These are phyloP conservation scores for Lophius americanus DNA, from an alignment of 2,797 vertebrate species.

Conservation along the genomic window DNA sequence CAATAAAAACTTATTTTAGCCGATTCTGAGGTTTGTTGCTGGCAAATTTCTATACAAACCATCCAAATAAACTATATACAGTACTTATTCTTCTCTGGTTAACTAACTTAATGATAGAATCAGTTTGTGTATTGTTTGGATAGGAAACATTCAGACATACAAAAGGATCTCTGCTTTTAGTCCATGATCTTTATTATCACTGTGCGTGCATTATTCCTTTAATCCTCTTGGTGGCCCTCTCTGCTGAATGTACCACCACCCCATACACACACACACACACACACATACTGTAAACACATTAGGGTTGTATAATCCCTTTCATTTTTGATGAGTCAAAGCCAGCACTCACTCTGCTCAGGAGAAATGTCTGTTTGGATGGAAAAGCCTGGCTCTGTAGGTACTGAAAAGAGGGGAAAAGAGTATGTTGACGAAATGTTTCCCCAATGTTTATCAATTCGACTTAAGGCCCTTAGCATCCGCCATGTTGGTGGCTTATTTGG, in stretches of 20 bases:
- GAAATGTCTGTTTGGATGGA: conserved; percentile 37
- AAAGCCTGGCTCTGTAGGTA: background rate
- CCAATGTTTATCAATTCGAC: conserved; percentile 47
- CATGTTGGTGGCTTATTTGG: conserved; percentile 30
- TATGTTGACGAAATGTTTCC: conserved; percentile 25
- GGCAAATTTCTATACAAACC: too few relatives aligned
- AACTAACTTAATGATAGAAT: too few relatives aligned
- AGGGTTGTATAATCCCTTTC: conserved; percentile 36
- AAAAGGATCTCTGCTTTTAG: too few relatives aligned
- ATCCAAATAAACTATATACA: too few relatives aligned
- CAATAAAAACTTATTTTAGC: too few relatives aligned
- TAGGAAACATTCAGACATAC: too few relatives aligned
- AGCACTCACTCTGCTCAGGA: conserved; percentile 36
- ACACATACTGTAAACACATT: conserved; percentile 8
- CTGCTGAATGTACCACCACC: conserved; percentile 32
- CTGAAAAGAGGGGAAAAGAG: background rate
- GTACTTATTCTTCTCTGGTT: too few relatives aligned
- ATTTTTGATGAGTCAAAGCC: conserved; percentile 57
- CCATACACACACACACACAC: conserved; percentile 9
- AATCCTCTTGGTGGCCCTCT: conserved; percentile 65
- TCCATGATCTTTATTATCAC: background rate
- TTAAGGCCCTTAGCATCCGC: conserved; percentile 19
- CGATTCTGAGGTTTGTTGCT: too few relatives aligned
- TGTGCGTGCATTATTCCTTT: conserved; percentile 46
- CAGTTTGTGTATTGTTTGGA: too few relatives aligned